Conservation (phyloP, 2,113 vertebrate species). For the Tachycineta bicolor region DNA sequence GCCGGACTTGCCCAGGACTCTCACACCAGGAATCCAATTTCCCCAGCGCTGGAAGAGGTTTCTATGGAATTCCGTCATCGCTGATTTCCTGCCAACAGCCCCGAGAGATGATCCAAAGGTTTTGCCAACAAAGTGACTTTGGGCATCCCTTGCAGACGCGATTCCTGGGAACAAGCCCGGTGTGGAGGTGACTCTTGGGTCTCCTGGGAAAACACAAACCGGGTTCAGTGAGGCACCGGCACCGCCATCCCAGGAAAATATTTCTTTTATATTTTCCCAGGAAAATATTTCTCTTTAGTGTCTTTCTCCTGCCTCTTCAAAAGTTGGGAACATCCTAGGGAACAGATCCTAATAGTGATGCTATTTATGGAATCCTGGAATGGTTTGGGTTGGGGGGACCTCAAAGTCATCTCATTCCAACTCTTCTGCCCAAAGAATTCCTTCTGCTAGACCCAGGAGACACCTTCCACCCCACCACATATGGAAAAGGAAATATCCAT, state of each 20-base stretch:
- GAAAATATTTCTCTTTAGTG: background rate
- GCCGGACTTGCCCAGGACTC: background rate
- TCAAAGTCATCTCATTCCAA: background rate
- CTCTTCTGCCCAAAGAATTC: background rate
- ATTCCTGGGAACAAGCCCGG: background rate
- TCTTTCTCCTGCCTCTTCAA: background rate
- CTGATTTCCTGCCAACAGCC: background rate
- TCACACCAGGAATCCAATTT: background rate
- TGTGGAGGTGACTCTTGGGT: background rate
- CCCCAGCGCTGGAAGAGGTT: background rate
- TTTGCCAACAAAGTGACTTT: background rate
- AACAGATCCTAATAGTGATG: background rate
- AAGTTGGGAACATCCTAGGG: background rate
- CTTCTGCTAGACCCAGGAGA: background rate
- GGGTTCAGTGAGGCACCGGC: fast-evolving
- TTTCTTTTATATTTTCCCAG: background rate
- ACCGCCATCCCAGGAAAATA: background rate
- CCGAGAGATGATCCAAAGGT: background rate
- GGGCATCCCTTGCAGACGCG: fast-evolving
- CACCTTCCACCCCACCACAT: background rate
- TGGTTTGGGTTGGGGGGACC: background rate
- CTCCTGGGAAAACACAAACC: background rate
- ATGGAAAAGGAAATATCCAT: background rate
- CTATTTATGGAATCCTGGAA: background rate
- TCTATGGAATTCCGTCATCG: fast-evolving